phyloP scores from a whole-genome alignment of 2,888 invertebrate species.

The Dioctria rufipes region DNA sequence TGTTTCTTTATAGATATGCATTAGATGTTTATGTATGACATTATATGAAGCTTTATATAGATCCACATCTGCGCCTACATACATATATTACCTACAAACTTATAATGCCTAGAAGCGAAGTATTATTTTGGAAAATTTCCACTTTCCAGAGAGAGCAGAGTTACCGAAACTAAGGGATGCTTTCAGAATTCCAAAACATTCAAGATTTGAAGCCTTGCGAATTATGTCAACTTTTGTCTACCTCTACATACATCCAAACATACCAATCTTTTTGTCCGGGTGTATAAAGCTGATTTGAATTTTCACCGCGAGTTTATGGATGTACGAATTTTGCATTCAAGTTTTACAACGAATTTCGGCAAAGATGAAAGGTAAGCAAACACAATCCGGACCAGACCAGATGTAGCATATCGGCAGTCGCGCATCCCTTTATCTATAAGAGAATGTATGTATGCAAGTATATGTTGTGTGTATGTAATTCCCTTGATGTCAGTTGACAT shows the following conservation, averaged over 20 bases:
- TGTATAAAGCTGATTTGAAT: conserved; percentile 16
- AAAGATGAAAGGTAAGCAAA: conserved; percentile 33
- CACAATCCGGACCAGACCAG: not conserved
- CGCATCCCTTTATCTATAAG: not conserved
- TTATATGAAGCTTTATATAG: not conserved
- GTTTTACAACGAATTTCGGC: conserved; percentile 7
- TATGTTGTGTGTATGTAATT: not conserved
- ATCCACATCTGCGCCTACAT: not conserved
- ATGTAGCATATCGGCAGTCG: not conserved
- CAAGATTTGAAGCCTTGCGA: conserved; percentile 17
- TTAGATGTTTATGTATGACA: not conserved
- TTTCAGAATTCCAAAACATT: conserved; percentile 12
- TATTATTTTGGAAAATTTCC: conserved; percentile 27
- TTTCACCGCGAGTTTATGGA: not conserved
- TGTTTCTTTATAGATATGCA: not conserved
- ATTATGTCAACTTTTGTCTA: conserved; percentile 31
- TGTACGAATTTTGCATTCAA: conserved; percentile 22
- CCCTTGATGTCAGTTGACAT: conserved; percentile 28
- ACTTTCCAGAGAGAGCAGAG: not conserved
- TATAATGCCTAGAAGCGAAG: not conserved
- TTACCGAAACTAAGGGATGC: not conserved
- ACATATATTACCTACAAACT: not conserved
- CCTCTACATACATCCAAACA: not conserved
- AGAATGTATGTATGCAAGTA: too few species aligned
- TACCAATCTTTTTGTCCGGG: not conserved